These are phyloP conservation scores for Lampris megalopsis DNA, from an alignment of 2,113 vertebrate species.

Conservation along the genomic window DNA sequence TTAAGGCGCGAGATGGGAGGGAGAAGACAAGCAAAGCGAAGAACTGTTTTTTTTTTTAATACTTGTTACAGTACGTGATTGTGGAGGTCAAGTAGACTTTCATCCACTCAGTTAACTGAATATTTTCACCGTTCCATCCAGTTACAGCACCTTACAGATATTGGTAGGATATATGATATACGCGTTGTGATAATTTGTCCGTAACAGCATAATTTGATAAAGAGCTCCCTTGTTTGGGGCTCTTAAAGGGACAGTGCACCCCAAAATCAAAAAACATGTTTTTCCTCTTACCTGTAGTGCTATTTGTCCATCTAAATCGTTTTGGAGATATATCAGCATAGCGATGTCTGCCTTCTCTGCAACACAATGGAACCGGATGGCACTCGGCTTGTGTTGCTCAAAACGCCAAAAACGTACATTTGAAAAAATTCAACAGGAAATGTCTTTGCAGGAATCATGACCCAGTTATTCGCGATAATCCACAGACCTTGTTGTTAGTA, in stretches of 20 bases:
- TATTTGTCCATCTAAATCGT: no score
- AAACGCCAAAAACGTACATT: no score
- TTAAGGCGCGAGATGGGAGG: background rate
- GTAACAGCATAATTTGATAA: constrained; percentile 20
- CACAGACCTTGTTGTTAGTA: no score
- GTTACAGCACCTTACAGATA: constrained; percentile 20
- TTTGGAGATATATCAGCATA: background rate
- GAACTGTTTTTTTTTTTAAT: background rate
- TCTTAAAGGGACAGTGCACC: background rate
- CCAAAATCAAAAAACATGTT: no score
- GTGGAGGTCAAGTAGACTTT: constrained; percentile 36
- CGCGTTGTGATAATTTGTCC: background rate
- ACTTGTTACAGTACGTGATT: constrained; percentile 45
- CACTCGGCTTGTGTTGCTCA: no score
- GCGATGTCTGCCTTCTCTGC: no score
- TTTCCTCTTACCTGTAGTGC: no score
- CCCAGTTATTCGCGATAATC: no score
- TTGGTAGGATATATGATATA: constrained; percentile 4
- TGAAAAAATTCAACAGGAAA: no score
- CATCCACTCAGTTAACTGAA: background rate
- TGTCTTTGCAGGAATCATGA: no score
- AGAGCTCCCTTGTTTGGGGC: background rate
- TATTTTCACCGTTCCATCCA: background rate
- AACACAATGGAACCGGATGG: no score
- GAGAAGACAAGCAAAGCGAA: background rate